phyloP scores from a whole-genome alignment of 2,113 vertebrate species.

The Australoheros scitulus region DNA sequence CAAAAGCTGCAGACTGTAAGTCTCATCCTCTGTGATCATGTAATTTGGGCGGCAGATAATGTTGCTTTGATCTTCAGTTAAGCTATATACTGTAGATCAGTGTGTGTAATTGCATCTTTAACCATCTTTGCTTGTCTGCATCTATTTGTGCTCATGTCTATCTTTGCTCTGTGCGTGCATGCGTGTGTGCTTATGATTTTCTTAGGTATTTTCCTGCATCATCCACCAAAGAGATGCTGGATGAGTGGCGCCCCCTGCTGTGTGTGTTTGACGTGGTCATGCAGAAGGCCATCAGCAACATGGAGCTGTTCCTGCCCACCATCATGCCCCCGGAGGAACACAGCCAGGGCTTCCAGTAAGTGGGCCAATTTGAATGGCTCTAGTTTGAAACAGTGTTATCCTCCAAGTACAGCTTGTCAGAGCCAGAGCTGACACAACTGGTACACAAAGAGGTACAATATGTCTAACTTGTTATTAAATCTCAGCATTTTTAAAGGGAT shows the following conservation, averaged over 20 bases:
- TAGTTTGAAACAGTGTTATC: background rate
- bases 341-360: slow-evolving; percentile 90
- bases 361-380: slow-evolving; percentile 37
- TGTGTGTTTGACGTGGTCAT: slow-evolving; percentile 94
- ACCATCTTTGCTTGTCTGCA: slow-evolving; percentile 14
- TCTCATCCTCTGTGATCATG: slow-evolving; percentile 69
- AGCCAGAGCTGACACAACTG: slow-evolving; percentile 24
- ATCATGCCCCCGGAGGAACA: slow-evolving; percentile 90
- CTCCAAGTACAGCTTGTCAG: slow-evolving; percentile 25
- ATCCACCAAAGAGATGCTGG: slow-evolving; percentile 90
- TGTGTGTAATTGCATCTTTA: slow-evolving; percentile 21
- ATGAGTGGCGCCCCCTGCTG: slow-evolving; percentile 93
- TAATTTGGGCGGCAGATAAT: slow-evolving; percentile 58
- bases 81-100: slow-evolving; percentile 24
- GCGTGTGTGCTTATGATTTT: background rate
- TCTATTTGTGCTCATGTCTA: slow-evolving; percentile 16
- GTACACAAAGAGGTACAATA: slow-evolving; percentile 4
- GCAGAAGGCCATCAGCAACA: slow-evolving; percentile 93
- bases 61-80: slow-evolving; percentile 54
- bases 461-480: slow-evolving; percentile 11
- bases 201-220: slow-evolving; percentile 89
- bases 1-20: slow-evolving; percentile 97
- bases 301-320: slow-evolving; percentile 94
- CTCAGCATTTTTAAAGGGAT: background rate
- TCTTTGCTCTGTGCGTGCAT: background rate